Evolutionary conservation across 2,113 vertebrate genomes (phyloP).

Genomic region (Toxostoma redivivum): DNA sequence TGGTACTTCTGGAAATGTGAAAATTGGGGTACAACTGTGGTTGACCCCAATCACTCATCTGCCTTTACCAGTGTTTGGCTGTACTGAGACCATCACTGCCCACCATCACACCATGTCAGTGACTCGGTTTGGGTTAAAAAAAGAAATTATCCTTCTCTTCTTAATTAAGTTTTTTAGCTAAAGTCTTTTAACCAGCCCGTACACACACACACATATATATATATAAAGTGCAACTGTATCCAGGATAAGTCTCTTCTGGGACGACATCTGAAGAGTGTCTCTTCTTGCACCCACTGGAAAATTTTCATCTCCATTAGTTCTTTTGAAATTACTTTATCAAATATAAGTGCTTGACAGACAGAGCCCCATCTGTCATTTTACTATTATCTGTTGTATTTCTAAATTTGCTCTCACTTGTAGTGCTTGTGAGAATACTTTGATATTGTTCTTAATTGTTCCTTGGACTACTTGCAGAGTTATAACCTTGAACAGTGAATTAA

Average conservation of each 20-base stretch:
- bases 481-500: neutral
- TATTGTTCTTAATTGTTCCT: slow-evolving; percentile 19
- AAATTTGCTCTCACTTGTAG: neutral
- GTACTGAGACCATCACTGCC: neutral
- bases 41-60: neutral
- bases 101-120: neutral
- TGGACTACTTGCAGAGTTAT: neutral
- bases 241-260: neutral
- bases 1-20: neutral
- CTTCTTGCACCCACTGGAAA: neutral
- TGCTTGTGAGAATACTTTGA: neutral
- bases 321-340: neutral
- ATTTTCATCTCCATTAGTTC: neutral
- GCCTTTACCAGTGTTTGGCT: neutral
- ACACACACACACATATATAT: neutral
- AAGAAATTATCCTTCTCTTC: neutral
- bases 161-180: neutral
- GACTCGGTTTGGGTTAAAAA: neutral
- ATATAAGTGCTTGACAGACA: neutral
- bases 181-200: neutral
- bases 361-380: neutral
- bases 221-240: neutral
- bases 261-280: neutral
- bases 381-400: neutral
- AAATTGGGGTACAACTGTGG: rapidly evolving